Conservation (phyloP, 2,797 vertebrate species). For the Molossus molossus region DNA sequence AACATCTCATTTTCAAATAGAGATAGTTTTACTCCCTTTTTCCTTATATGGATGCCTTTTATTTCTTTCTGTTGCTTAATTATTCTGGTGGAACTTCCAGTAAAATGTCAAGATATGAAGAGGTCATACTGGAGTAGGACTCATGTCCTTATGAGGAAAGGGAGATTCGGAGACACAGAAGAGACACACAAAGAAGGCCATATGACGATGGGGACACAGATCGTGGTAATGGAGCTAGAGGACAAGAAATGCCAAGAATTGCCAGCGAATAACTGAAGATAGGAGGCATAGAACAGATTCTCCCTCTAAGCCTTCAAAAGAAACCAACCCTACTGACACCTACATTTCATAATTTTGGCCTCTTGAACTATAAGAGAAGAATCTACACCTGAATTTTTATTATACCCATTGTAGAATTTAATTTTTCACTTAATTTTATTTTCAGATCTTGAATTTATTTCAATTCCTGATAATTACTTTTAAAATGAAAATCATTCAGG, state of each 20-base stretch:
- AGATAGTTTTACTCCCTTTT: background rate
- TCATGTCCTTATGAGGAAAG: background rate
- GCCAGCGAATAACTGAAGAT: background rate
- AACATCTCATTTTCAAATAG: background rate
- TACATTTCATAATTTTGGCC: background rate
- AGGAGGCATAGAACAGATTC: background rate
- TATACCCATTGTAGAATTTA: constrained; percentile 49
- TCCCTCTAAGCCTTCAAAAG: background rate
- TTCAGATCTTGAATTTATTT: constrained; percentile 72
- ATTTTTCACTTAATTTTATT: constrained; percentile 75
- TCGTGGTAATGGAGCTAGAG: background rate
- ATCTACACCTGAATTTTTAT: background rate
- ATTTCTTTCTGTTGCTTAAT: constrained; percentile 1
- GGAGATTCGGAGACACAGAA: background rate
- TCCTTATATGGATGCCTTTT: background rate
- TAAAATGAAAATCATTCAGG: constrained; percentile 36
- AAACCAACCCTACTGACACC: background rate
- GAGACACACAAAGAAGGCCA: background rate
- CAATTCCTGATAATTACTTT: constrained; percentile 57
- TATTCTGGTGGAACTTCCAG: background rate
- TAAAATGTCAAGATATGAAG: constrained; percentile 9
- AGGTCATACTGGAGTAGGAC: background rate
- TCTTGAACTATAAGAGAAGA: background rate
- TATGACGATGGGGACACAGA: background rate
- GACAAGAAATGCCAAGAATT: background rate